Evolutionary conservation across 2,113 vertebrate species (phyloP), one percentile per base, ranked within the genome.

Genomic region (Neolamprologus modestus): DNA sequence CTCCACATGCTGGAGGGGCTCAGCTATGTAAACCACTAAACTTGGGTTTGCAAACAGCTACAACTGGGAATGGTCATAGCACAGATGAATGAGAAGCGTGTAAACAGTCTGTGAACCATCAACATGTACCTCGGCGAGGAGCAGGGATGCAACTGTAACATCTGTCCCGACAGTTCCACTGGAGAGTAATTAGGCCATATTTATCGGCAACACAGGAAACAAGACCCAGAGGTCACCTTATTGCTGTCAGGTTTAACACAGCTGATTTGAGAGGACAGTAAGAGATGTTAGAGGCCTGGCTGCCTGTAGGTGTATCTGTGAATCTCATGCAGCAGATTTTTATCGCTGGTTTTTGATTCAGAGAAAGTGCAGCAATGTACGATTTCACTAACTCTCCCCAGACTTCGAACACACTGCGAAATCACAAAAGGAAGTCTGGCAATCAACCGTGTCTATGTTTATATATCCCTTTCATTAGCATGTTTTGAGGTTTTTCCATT

Each of bases 401-500:
- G 84, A 95, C 95, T 95, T 96, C 91, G 95, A 95, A 95, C 90
- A 78, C 87, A 78, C 82, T 82, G 81, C 90, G 84, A 84, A 95
- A 96, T 93, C 95, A 96, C 92, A 96, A 93, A 93, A 94, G 95
- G 92, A 95, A 93, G 94, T 96, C 93, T 91, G 91, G 84, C 91
- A 94, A 94, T 93, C 85, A 83, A 91, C 91, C 87, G 83, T 81
- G 81, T 88, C 86, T 84, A 16, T 95, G 93, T 96, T 96, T 96
- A 93, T 95, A 92, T 94, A 87, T 94, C 87, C 94, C 84, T 87
- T 90, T 94, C 93, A 92, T 95, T 91, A 92, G 86, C 90, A 94
- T 87, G 93, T 95, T 93, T 92, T 92, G 71, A 92, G 92, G 85
- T 89, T 95, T 96, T 89, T 86, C 91, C 85, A 86, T 93, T 91